These are phyloP conservation scores for Neoniphon sammara DNA, from an alignment of 2,797 vertebrate genomes.

Conservation along the genomic window DNA sequence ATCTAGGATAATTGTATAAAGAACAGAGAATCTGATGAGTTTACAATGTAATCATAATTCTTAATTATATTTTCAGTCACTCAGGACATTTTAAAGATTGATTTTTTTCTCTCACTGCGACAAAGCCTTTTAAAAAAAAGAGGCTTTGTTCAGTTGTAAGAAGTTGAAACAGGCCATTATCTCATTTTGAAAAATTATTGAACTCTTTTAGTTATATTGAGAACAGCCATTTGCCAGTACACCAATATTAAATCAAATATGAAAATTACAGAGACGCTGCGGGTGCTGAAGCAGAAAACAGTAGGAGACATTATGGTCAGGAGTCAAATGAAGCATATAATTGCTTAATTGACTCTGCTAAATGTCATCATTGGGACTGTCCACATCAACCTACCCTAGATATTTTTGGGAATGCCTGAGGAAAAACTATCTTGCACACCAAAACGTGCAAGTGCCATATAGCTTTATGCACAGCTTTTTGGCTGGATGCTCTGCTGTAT, in stretches of 20 bases:
- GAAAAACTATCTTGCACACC: background rate
- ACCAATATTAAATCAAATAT: conserved; percentile 62
- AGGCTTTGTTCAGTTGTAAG: conserved; percentile 19
- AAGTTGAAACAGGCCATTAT: conserved; percentile 37
- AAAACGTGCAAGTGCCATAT: background rate
- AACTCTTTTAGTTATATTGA: conserved; percentile 13
- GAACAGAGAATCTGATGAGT: conserved; percentile 9
- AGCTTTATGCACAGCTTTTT: background rate
- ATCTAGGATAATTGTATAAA: conserved; percentile 20
- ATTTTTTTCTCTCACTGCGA: background rate
- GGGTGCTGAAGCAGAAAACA: conserved; percentile 61
- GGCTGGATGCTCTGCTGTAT: too few species aligned
- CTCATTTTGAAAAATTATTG: conserved; percentile 33
- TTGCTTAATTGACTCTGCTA: conserved; percentile 71
- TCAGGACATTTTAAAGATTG: background rate
- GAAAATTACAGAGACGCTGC: conserved; percentile 46
- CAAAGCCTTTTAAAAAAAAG: background rate
- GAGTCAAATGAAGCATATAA: conserved; percentile 67
- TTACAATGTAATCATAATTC: conserved; percentile 5
- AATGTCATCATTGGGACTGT: conserved; percentile 57
- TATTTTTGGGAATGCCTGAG: background rate
- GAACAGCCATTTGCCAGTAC: conserved; percentile 27
- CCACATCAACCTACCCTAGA: conserved; percentile 22
- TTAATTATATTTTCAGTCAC: conserved; percentile 32
- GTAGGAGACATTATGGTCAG: conserved; percentile 53